A percentile compares a stretch with the other conserved stretches of the same genome.
Conservation (phyloP, 1,140 invertebrate genomes). For the Drosophila kanapiae region DNA sequence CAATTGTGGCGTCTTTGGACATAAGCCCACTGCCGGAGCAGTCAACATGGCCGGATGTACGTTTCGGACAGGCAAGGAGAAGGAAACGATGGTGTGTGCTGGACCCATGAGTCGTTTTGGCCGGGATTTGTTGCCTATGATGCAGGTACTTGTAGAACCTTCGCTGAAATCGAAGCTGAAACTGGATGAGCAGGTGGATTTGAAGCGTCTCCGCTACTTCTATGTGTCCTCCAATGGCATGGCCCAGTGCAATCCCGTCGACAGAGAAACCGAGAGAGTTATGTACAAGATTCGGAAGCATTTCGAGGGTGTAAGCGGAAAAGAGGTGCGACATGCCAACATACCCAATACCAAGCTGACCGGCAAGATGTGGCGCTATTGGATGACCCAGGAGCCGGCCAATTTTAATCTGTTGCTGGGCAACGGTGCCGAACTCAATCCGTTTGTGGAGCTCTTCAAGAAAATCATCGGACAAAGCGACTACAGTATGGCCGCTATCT, state of each 20-base stretch:
- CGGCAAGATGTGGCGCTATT: conserved; percentile 90
- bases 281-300: conserved; percentile 86
- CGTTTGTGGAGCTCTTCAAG: conserved; percentile 87
- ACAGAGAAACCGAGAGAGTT: conserved; percentile 88
- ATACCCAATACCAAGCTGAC: conserved; percentile 88
- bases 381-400: conserved; percentile 89
- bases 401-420: conserved; percentile 88
- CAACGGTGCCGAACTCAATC: conserved; percentile 87
- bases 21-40: conserved; percentile 93
- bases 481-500: conserved; percentile 89
- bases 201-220: conserved; percentile 90
- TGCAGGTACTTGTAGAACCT: conserved; percentile 86
- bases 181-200: conserved; percentile 87
- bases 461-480: conserved; percentile 87
- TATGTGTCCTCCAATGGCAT: conserved; percentile 91
- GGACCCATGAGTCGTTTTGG: conserved; percentile 93
- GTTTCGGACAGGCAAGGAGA: conserved; percentile 87
- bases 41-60: conserved; percentile 88
- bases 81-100: conserved; percentile 88
- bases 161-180: conserved; percentile 71
- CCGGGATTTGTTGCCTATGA: conserved; percentile 90
- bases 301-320: conserved; percentile 57
- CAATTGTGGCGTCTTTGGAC: conserved; percentile 97
- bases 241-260: conserved; percentile 89
- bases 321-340: conserved; percentile 82